Percentiles rank a stretch among this genome's conserved stretches.
phyloP scores from a whole-genome alignment of 1,140 invertebrate species.

The Sesamia nonagrioides region DNA sequence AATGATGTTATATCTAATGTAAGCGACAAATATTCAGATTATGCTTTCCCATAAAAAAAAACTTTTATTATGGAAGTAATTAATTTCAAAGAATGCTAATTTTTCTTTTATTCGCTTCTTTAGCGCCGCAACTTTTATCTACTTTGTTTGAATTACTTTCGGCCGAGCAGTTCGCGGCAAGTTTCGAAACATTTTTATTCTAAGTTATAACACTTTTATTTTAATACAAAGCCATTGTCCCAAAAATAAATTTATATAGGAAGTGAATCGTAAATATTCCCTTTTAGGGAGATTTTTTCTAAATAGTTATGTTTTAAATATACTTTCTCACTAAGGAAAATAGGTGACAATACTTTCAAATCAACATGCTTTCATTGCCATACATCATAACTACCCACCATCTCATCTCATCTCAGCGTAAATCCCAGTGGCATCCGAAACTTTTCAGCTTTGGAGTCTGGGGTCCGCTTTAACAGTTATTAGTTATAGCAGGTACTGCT shows the following conservation, averaged over 20 bases:
- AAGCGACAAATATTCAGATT: constrained; percentile 68
- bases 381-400: too few species aligned
- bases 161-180: constrained; percentile 75
- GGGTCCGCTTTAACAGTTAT: too few species aligned
- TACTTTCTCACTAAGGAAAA: too few species aligned
- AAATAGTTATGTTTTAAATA: too few species aligned
- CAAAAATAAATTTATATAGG: constrained; percentile 37
- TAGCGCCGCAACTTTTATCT: constrained; percentile 85
- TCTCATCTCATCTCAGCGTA: too few species aligned
- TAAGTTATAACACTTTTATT: constrained; percentile 64
- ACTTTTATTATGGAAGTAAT: constrained; percentile 83
- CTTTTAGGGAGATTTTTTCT: background rate
- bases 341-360: too few species aligned
- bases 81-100: constrained; percentile 85
- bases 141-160: constrained; percentile 86
- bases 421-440: too few species aligned
- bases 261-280: constrained; percentile 11
- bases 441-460: too few species aligned
- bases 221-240: constrained; percentile 59
- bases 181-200: constrained; percentile 71
- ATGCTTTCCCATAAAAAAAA: constrained; percentile 73
- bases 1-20: constrained; percentile 54
- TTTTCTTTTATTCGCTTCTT: constrained; percentile 86
- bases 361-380: too few species aligned
- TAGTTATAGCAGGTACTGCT: too few species aligned